Evolutionary conservation across 2,888 invertebrate genomes (phyloP), one percentile per base, ranked within the genome.

Genomic region (Hoplodrina blanda): DNA sequence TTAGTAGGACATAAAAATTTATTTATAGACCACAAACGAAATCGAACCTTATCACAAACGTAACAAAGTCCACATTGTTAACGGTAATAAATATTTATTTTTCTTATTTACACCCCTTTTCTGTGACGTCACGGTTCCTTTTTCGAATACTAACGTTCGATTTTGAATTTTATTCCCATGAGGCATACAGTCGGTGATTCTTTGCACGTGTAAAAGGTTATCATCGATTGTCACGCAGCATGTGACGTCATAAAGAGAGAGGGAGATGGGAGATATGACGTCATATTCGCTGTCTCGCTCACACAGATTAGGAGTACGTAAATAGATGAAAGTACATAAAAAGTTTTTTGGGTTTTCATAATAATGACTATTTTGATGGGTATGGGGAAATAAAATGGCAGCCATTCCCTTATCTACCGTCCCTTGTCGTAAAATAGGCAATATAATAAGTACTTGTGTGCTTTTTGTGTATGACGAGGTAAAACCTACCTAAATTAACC

Each of bases 241-340:
- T 57, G 72, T 83, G 84, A 84, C 86, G 88, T 86, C 88, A 88
- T 85, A 78, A 82, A 77, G 86, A 60, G 73, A 11, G 82, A 88
- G 68, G n/a, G 82, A 78, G 85, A 81, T 4, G 64, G 83, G 59
- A 56, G 70, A 81, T 81, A 80, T 89, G 89, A 91, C 90, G 89
- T 91, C 89, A 89, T 82, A 57, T 72, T 46, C 53, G 62, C 66
- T 30, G 41, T 83, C 86, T 84, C 83, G 25, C 60, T 89, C 81
- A 44, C 41, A 76, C 78, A 77, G 69, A 80, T 80, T 79, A 81
- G 55, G 61, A 63, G 67, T 60, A 62, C 73, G 66, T 70, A 71
- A 76, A 68, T 52, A 77, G 44, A 82, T 63, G 64, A n/a, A 63
- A 55, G 70, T 41, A 62, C 37, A 73, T 71, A 80, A 81, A 68